Percentiles rank a stretch among this genome's conserved stretches.
Evolutionary conservation across 2,797 vertebrate species (phyloP).

Genomic region (Cossypha polioptera): DNA sequence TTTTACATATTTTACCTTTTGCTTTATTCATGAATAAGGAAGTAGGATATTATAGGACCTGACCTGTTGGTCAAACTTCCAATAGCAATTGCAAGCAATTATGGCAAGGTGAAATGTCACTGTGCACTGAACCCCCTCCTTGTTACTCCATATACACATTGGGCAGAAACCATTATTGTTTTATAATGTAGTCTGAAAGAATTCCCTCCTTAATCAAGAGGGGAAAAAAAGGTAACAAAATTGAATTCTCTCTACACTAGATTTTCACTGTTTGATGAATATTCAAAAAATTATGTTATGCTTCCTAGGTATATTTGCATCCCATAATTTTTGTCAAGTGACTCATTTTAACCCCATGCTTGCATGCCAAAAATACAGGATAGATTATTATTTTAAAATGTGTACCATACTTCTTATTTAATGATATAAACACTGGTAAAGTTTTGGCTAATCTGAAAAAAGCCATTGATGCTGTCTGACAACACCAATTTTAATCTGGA

Average conservation of each 20-base stretch:
- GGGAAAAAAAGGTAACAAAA: neutral
- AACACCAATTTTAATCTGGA: neutral
- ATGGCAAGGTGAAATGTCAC: neutral
- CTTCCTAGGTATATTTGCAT: neutral
- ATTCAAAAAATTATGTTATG: neutral
- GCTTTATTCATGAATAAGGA: constrained; percentile 20
- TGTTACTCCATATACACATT: neutral
- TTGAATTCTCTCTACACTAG: fast-evolving
- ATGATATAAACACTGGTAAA: neutral
- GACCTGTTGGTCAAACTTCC: neutral
- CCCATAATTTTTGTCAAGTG: neutral
- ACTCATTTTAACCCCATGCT: neutral
- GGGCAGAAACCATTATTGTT: neutral
- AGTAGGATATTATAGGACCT: neutral
- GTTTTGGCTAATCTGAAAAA: neutral
- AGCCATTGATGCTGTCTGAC: neutral
- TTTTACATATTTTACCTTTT: neutral
- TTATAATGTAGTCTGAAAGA: neutral
- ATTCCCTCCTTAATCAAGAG: neutral
- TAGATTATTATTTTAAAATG: neutral
- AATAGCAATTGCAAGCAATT: neutral
- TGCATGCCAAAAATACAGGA: neutral
- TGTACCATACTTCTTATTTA: neutral
- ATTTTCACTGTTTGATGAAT: neutral
- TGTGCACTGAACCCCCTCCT: neutral